Base-by-base conservation (phyloP, 2,888 invertebrate species). In the Stenichneumon culpator region DNA sequence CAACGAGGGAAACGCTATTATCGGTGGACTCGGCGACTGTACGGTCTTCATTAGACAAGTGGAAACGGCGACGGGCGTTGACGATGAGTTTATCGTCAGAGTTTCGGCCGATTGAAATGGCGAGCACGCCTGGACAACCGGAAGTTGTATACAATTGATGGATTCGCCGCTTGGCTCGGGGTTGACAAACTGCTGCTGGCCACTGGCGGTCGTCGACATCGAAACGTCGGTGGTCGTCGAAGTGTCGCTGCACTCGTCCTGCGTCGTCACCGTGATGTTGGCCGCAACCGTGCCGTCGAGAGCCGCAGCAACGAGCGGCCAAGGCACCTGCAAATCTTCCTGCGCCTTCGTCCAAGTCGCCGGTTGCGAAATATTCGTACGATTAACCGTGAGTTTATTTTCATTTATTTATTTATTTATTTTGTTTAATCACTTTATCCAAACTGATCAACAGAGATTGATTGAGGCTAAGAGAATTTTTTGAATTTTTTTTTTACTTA, bases 251-350 rank as follows among this genome's bases (percentile, higher is more conserved):
- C 92, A 92, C 68, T 93, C 92, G 19, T 92, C 92, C 77, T 93
- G 93, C 6, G 93, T 92, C 1, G 92, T 90, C 1, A 92, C 93
- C 0, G 93, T 92, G 36, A 92, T 93, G 68, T 93, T 93, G 11
- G 93, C 92, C 16, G 92, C 91, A 2, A 94, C 94, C 5, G 94
- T 92, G 54, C 91, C 93, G 84, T 94, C 95, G 28, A 95, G 89
- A 50, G 95, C 95, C n/a, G 95, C 95, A 9, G 95, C 95, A n/a
- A 95, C 95, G 91, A 95, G 77, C 19, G 93, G 93, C 93, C 93
- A 93, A n/a, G 93, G 94, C 25, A 96, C 95, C 90, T 96, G 96
- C 73, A 96, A 92, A 89, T 96, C 96, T 91, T 96, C 96, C 92
- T 95, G 95, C 94, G 95, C 87, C 90, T 92, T 86, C 52, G 74